These are phyloP conservation scores for Cyrtodaria siliqua DNA, from an alignment of 2,888 invertebrate species.

Conservation along the genomic window DNA sequence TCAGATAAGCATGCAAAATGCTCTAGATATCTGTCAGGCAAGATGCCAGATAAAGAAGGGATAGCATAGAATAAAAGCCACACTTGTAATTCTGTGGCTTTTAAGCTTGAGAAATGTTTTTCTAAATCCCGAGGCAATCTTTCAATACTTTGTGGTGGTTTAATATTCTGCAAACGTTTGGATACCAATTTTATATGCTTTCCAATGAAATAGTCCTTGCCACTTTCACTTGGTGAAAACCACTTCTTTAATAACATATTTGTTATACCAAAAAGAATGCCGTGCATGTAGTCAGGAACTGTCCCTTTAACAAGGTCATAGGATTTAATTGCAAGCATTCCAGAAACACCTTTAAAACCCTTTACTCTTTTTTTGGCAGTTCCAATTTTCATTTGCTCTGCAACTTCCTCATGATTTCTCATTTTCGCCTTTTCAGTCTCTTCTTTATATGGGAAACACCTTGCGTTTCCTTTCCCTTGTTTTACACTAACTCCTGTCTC, in stretches of 20 bases:
- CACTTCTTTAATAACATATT: conserved; percentile 10
- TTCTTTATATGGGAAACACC: conserved; percentile 25
- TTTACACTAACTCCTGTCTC: conserved; percentile 45
- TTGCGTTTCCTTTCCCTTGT: conserved; percentile 36
- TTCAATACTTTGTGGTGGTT: conserved; percentile 10
- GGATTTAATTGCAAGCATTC: conserved; percentile 1
- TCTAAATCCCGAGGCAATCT: conserved; percentile 12
- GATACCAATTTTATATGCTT: conserved; percentile 7
- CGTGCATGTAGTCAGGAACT: conserved; percentile 40
- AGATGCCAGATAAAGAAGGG: conserved; percentile 8
- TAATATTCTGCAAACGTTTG: neutral
- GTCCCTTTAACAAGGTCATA: conserved; percentile 18
- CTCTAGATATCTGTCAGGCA: conserved; percentile 6
- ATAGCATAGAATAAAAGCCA: conserved; percentile 15
- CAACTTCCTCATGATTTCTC: conserved; percentile 11
- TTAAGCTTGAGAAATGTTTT: conserved; percentile 11
- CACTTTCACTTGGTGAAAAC: conserved; percentile 3
- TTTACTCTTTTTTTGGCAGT: conserved; percentile 10
- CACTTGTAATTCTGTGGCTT: conserved; percentile 14
- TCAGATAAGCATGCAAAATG: conserved; percentile 6
- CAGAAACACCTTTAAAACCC: conserved; percentile 45
- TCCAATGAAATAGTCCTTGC: conserved; percentile 13
- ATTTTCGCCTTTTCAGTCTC: neutral
- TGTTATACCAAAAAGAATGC: conserved; percentile 29
- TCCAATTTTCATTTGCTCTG: conserved; percentile 7